Conservation (phyloP, 2,113 vertebrate species). For the Silurus glanis region DNA sequence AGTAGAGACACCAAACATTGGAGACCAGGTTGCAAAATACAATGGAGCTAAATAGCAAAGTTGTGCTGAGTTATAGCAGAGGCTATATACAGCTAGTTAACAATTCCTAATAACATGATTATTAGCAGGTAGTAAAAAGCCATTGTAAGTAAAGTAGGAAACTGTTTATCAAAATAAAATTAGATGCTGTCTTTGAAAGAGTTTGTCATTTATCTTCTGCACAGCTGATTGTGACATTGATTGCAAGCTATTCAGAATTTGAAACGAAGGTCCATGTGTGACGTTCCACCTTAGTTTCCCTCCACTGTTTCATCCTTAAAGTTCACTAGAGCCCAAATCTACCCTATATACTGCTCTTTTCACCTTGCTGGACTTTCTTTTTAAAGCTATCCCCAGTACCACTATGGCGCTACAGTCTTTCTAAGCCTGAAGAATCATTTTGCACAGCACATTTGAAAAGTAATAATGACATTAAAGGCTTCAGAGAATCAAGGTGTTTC, state of each 20-base stretch:
- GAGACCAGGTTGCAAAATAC: background rate
- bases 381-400: constrained; percentile 37
- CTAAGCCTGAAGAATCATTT: constrained; percentile 26
- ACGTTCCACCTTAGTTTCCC: background rate
- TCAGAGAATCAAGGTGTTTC: constrained; percentile 48
- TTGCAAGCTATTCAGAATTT: background rate
- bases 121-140: no score
- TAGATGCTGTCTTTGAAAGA: background rate
- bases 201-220: background rate
- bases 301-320: background rate
- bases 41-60: background rate
- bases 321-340: background rate
- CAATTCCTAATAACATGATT: background rate
- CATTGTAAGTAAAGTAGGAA: background rate
- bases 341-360: background rate
- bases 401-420: constrained; percentile 24
- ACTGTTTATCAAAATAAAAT: background rate
- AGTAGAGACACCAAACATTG: background rate
- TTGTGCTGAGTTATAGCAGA: background rate
- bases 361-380: constrained; percentile 29
- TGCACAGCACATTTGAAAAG: constrained; percentile 49
- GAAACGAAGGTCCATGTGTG: background rate
- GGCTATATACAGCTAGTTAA: background rate
- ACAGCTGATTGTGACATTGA: background rate
- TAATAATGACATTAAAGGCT: constrained; percentile 51